Evolutionary conservation across 2,888 invertebrate genomes (phyloP), one percentile per base, ranked within the genome.

Genomic region (Nemurella pictetii): DNA sequence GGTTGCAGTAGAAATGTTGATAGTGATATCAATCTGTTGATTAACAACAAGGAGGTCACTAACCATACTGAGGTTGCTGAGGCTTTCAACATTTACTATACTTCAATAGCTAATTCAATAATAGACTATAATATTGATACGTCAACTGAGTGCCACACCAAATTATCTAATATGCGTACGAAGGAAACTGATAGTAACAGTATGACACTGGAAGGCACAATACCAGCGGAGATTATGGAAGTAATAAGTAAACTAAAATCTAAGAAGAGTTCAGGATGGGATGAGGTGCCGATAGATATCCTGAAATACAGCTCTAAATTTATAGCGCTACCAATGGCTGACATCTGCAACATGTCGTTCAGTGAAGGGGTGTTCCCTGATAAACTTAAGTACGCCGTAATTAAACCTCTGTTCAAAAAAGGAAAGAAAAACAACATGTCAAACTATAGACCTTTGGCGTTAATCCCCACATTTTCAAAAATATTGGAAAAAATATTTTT

Each of bases 321-420:
- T 30, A 9, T 81, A n/a, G 55, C n/a, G 35, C 15, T 29, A 36
- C 35, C 55, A 4, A 15, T 81, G 2, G 28, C 81, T 15, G 29
- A 81, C 29, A 81, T 81, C 12, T 81, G 30, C 15, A 81, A 81
- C 29, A 25, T 25, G 25, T 81, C 81, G 29, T 81, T 81, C n/a
- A 81, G 26, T 25, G 35, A 81, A 29, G 81, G 81, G n/a, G 29
- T 81, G 12, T 81, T 81, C 29, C 35, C 81, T 15, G 81, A 81
- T 28, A 26, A 32, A 29, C 81, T 81, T 36, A 81, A 27, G 29
- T 81, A 81, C 55, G 26, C 81, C 12, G 35, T 81, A 26, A n/a
- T 81, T 36, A 81, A 81, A 26, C 80, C 81, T 36, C 29, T 81
- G 30, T 81, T 81, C 26, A 81, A 81, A 32, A 81, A 81, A 30